Evolutionary conservation across 2,113 vertebrate genomes (phyloP).

Genomic region (Sialia sialis): DNA sequence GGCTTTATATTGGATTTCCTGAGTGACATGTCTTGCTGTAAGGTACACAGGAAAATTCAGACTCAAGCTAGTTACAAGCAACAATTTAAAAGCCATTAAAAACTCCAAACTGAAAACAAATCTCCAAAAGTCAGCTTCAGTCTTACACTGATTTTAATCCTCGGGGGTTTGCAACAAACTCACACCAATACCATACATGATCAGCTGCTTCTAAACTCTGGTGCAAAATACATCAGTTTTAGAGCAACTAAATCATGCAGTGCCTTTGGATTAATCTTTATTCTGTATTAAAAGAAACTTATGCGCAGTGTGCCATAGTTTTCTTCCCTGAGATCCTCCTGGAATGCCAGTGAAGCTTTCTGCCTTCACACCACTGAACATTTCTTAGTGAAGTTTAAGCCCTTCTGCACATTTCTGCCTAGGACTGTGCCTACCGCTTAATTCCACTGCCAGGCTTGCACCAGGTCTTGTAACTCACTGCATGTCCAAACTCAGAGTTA

Average conservation of each 20-base stretch:
- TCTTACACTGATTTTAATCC: not conserved
- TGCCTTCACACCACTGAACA: not conserved
- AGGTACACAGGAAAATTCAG: not conserved
- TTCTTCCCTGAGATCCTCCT: not conserved
- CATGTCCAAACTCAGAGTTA: not conserved
- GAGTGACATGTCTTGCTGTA: not conserved
- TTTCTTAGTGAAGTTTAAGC: not conserved
- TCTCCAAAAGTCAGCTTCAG: not conserved
- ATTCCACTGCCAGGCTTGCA: not conserved
- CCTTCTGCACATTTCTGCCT: not conserved
- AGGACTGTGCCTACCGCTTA: not conserved
- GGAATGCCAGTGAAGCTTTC: not conserved
- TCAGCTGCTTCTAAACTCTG: not conserved
- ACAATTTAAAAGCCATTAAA: not conserved
- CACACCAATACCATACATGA: not conserved
- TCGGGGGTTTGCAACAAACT: not conserved
- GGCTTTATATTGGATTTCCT: not conserved
- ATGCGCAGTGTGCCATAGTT: not conserved
- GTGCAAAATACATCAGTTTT: not conserved
- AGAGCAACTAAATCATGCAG: not conserved
- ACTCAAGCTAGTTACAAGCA: not conserved
- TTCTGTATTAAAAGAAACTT: not conserved
- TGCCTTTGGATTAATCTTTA: not conserved
- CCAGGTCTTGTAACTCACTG: rapidly evolving
- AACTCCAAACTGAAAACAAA: not conserved